These are phyloP conservation scores for Eclectus roratus DNA, from an alignment of 2,113 vertebrate genomes.

Conservation along the genomic window DNA sequence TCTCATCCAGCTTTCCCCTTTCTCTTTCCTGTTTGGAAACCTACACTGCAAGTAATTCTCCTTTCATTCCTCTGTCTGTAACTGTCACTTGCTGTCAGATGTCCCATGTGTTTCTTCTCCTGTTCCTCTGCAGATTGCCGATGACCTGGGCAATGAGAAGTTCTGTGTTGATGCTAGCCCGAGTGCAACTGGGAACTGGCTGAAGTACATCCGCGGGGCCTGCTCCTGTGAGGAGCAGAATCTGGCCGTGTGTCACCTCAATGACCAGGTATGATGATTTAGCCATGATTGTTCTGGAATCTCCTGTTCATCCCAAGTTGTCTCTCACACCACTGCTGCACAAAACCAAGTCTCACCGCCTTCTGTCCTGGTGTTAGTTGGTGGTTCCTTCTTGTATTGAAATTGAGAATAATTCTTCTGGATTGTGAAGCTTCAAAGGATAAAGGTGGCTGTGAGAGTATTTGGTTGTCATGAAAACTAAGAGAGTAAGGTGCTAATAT, in stretches of 20 bases:
- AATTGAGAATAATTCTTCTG: no score
- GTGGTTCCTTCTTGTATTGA: background rate
- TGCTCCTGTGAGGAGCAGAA: slow-evolving; percentile 91
- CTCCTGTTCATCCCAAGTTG: background rate
- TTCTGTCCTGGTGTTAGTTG: background rate
- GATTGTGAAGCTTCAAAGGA: background rate
- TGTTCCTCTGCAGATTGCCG: slow-evolving; percentile 79
- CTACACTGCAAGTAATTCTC: background rate
- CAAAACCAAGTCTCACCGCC: background rate
- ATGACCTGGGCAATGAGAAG: slow-evolving; percentile 86
- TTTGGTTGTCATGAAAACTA: background rate
- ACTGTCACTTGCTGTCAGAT: rapidly evolving
- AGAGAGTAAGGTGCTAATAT: background rate
- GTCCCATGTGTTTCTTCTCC: background rate
- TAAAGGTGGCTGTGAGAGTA: background rate
- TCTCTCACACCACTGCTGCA: background rate
- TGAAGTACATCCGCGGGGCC: slow-evolving; percentile 90
- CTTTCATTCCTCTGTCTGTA: background rate
- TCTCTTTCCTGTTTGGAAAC: rapidly evolving
- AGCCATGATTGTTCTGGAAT: background rate
- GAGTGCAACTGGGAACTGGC: slow-evolving; percentile 84
- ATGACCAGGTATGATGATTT: slow-evolving; percentile 84
- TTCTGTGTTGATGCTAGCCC: slow-evolving; percentile 81
- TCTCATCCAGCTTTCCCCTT: background rate
- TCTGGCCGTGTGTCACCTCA: slow-evolving; percentile 85